Conservation (phyloP, 1,140 invertebrate species). For the Tetramorium alpestre region DNA sequence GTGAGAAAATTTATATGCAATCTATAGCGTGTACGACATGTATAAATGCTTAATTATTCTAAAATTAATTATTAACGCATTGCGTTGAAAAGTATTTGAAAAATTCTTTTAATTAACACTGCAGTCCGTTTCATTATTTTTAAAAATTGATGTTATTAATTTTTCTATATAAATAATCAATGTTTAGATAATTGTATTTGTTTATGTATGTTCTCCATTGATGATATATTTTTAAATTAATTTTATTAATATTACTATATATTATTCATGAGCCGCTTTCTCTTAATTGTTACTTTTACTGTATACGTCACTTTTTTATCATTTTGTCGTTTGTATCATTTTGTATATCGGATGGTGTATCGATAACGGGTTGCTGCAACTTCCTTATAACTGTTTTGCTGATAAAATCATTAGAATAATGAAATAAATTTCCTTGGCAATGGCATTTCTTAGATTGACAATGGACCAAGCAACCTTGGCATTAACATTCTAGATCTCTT, state of each 20-base stretch:
- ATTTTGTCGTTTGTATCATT: not conserved
- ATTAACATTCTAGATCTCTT: slow-evolving; percentile 63
- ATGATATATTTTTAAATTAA: not conserved
- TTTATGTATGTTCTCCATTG: not conserved
- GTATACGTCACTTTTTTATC: not conserved
- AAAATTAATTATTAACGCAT: slow-evolving; percentile 18
- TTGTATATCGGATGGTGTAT: slow-evolving; percentile 16
- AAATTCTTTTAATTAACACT: not conserved
- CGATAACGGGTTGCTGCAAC: slow-evolving; percentile 35
- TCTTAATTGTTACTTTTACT: slow-evolving; percentile 8
- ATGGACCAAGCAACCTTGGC: slow-evolving; percentile 60
- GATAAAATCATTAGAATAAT: slow-evolving; percentile 65
- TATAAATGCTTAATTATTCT: slow-evolving; percentile 18
- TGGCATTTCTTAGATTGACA: slow-evolving; percentile 67
- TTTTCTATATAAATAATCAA: not conserved
- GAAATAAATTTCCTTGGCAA: slow-evolving; percentile 63
- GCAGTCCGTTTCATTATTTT: not conserved
- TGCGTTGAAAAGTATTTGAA: not conserved
- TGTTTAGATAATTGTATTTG: not conserved
- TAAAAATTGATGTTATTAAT: not conserved
- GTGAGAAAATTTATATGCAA: slow-evolving; percentile 35
- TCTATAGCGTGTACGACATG: not conserved
- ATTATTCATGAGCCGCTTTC: not conserved
- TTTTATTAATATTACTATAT: not conserved
- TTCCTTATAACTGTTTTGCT: slow-evolving; percentile 64